These are phyloP conservation scores for Tipula lateralis DNA, from an alignment of 2,888 invertebrate species.

Conservation along the genomic window DNA sequence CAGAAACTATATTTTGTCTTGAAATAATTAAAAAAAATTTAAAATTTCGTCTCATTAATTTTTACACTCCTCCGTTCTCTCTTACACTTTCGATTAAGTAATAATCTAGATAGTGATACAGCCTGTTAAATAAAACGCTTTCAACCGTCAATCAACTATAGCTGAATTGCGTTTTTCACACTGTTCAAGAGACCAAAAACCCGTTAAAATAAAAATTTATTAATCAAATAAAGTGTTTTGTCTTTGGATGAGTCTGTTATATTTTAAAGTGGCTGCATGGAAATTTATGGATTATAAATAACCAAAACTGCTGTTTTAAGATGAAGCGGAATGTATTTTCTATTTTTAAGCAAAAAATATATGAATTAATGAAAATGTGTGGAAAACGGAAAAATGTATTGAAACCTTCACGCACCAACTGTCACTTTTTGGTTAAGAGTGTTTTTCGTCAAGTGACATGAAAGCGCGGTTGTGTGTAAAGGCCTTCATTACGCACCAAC, in stretches of 20 bases:
- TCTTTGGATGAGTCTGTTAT: neutral
- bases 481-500: no score
- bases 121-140: neutral
- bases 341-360: no score
- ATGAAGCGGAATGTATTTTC: no score
- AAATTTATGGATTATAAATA: neutral
- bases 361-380: no score
- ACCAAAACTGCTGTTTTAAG: neutral
- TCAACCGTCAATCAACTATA: neutral
- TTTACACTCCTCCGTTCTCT: neutral
- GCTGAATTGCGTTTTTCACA: neutral
- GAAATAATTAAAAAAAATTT: neutral
- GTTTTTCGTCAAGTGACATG: no score
- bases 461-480: no score
- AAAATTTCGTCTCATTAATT: neutral
- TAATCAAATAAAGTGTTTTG: neutral
- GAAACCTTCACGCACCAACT: no score
- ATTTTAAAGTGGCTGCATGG: neutral
- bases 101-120: neutral
- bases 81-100: neutral
- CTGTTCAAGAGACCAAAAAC: neutral
- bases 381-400: no score
- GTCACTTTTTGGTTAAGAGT: no score
- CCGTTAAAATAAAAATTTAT: neutral
- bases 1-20: neutral